phyloP scores from a whole-genome alignment of 1,140 invertebrate species.

The Caligus rogercresseyi region DNA sequence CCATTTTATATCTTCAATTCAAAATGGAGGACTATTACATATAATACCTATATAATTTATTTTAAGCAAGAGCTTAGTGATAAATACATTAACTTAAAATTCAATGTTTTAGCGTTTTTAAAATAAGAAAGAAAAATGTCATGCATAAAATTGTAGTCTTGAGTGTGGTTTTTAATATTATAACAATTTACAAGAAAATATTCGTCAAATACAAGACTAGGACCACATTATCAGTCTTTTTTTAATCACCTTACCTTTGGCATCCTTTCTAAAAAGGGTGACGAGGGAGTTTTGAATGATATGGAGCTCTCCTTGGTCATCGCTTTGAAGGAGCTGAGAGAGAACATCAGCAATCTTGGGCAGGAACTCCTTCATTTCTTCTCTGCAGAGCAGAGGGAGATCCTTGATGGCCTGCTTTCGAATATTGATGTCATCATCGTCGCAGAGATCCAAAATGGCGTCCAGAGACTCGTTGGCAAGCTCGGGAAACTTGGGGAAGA shows the following conservation, averaged over 20 bases:
- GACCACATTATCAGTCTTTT: too few relatives aligned
- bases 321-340: conserved; percentile 66
- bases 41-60: too few relatives aligned
- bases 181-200: conserved; percentile 6
- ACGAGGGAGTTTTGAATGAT: conserved; percentile 52
- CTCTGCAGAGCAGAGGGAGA: conserved; percentile 63
- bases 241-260: conserved; percentile 36
- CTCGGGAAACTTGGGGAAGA: conserved; percentile 77
- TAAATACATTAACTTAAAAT: too few relatives aligned
- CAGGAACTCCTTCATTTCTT: conserved; percentile 56
- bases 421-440: conserved; percentile 88
- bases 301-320: conserved; percentile 58
- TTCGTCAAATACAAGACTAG: conserved; percentile 11
- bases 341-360: conserved; percentile 77
- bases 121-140: neutral
- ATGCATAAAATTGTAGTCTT: neutral
- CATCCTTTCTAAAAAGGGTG: conserved; percentile 42
- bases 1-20: too few relatives aligned
- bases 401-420: conserved; percentile 89
- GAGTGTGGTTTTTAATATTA: neutral
- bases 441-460: conserved; percentile 79
- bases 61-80: too few relatives aligned
- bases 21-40: too few relatives aligned
- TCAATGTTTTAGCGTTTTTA: too few relatives aligned
- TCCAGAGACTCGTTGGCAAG: conserved; percentile 67